phyloP scores from a whole-genome alignment of 2,888 invertebrate species.

The Electrophaes corylata region DNA sequence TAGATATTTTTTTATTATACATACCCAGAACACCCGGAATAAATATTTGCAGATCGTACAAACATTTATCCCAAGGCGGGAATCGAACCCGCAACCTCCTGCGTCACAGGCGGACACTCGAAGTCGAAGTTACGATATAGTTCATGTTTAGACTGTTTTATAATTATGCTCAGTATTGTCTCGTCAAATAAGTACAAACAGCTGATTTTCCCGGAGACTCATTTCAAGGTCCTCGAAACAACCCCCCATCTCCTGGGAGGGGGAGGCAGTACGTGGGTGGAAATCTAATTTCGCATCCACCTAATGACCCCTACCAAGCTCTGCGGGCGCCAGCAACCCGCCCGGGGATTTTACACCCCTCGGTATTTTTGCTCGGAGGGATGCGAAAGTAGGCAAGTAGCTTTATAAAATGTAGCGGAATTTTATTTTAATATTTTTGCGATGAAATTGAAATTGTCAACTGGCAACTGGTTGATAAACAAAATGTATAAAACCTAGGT shows the following conservation, averaged over 20 bases:
- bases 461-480: background rate
- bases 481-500: background rate
- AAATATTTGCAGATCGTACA: too few species aligned
- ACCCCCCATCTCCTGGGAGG: constrained; percentile 34
- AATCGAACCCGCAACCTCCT: too few species aligned
- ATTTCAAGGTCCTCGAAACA: constrained; percentile 65
- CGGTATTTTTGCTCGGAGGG: constrained; percentile 17
- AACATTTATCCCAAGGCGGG: too few species aligned
- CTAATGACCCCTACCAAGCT: background rate
- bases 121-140: too few species aligned
- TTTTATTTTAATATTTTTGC: background rate
- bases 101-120: too few species aligned
- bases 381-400: background rate
- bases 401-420: constrained; percentile 5
- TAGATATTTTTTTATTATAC: too few species aligned
- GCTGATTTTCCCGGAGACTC: constrained; percentile 65
- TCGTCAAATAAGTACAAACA: constrained; percentile 57
- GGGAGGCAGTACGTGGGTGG: constrained; percentile 37
- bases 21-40: too few species aligned
- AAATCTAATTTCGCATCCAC: constrained; percentile 50
- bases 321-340: background rate
- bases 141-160: background rate
- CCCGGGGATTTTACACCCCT: background rate
- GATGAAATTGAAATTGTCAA: background rate
- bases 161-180: background rate